Evolutionary conservation across 2,888 invertebrate species (phyloP).

Genomic region (Pristionchus exspectatus): DNA sequence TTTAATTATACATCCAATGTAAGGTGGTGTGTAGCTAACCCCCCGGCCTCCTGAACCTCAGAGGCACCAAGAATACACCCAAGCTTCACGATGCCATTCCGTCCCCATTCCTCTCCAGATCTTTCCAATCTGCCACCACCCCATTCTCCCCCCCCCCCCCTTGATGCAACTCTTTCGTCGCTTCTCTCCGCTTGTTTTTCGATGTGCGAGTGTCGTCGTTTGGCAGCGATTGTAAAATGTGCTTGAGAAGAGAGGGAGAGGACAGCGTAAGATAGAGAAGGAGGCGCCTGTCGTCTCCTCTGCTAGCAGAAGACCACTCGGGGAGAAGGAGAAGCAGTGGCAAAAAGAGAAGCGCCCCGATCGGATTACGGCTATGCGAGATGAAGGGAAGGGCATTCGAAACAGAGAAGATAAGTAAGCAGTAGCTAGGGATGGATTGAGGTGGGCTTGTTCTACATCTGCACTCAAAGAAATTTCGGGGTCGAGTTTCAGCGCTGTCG

Average conservation of each 20-base stretch:
- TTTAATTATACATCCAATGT: no score
- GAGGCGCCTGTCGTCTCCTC: constrained; percentile 23
- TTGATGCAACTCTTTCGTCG: constrained; percentile 34
- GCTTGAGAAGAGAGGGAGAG: constrained; percentile 48
- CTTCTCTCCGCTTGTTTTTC: constrained; percentile 40
- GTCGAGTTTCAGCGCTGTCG: neutral
- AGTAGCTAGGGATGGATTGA: constrained; percentile 62
- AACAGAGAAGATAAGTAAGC: constrained; percentile 29
- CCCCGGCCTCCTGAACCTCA: neutral
- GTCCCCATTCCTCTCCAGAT: neutral
- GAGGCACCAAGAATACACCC: neutral
- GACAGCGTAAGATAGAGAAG: constrained; percentile 22
- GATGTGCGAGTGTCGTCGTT: constrained; percentile 42
- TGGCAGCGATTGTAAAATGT: constrained; percentile 46
- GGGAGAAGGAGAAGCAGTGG: neutral
- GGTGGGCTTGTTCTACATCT: constrained; percentile 62
- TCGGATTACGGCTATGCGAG: constrained; percentile 79
- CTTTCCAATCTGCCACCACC: constrained; percentile 17
- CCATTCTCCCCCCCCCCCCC: constrained; percentile 19
- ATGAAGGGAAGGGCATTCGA: neutral
- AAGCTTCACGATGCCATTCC: neutral
- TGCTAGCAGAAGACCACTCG: neutral
- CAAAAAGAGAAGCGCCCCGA: neutral
- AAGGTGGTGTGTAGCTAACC: no score
- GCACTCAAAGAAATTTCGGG: constrained; percentile 29